Conservation (phyloP, 2,113 vertebrate species). For the Zapornia atra region DNA sequence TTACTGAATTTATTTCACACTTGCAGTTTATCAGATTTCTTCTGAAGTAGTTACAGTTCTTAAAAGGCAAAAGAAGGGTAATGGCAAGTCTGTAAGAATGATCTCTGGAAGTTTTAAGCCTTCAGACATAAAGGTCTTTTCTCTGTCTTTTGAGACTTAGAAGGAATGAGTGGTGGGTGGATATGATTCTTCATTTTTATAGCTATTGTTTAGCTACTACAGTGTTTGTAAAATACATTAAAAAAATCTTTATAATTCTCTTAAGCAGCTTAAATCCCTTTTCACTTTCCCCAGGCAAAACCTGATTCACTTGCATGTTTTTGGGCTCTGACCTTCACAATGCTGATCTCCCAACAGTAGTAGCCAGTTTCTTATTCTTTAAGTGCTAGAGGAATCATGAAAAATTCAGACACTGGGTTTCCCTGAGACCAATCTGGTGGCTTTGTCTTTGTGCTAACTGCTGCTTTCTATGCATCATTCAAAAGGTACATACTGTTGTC, state of each 20-base stretch:
- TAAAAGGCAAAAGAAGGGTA: constrained; percentile 22
- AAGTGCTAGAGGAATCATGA: constrained; percentile 96
- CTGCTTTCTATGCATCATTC: constrained; percentile 87
- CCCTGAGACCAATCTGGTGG: constrained; percentile 94
- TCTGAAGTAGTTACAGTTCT: not conserved
- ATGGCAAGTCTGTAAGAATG: not conserved
- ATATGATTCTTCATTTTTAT: constrained; percentile 45
- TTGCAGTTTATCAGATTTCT: not conserved
- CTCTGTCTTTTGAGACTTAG: constrained; percentile 55
- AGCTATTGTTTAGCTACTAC: constrained; percentile 65
- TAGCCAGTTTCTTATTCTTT: constrained; percentile 91
- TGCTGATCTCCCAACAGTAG: constrained; percentile 80
- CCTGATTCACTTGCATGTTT: constrained; percentile 79
- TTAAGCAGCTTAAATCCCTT: constrained; percentile 78
- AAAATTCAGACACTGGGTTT: constrained; percentile 94
- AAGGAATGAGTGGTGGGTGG: constrained; percentile 36
- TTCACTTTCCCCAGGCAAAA: constrained; percentile 80
- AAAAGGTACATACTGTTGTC: constrained; percentile 86
- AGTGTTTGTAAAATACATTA: constrained; percentile 74
- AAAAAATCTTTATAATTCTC: constrained; percentile 74
- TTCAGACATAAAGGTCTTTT: constrained; percentile 60
- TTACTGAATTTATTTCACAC: constrained; percentile 5
- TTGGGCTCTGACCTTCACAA: constrained; percentile 85
- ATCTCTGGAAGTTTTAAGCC: constrained; percentile 59
- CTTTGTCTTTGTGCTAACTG: constrained; percentile 91